Conservation (phyloP, 2,797 vertebrate genomes). For the Dendrocincla tyrannina region DNA sequence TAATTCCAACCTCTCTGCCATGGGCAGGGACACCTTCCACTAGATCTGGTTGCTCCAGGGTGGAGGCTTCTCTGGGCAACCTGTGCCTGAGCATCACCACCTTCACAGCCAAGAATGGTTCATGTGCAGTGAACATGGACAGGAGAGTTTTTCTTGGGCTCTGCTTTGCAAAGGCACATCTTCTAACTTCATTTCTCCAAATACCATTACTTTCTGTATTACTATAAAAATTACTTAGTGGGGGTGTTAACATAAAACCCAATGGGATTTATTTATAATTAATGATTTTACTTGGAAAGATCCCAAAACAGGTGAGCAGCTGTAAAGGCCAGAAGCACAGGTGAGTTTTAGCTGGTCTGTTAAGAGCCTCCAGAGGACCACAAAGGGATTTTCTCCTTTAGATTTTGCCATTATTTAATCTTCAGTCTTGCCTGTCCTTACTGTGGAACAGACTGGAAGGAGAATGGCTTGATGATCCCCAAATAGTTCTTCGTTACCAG, state of each 20-base stretch:
- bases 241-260: not conserved
- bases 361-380: not conserved
- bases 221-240: fast-evolving
- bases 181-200: not conserved
- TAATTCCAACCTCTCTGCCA: not conserved
- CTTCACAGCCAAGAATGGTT: not conserved
- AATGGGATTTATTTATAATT: not conserved
- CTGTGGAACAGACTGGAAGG: not conserved
- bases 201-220: not conserved
- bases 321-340: not conserved
- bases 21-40: not conserved
- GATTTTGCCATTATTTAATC: not conserved
- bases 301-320: not conserved
- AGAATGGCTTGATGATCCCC: not conserved
- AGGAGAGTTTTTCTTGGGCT: not conserved
- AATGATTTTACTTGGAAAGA: not conserved
- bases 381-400: not conserved
- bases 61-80: fast-evolving
- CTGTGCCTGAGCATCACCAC: fast-evolving
- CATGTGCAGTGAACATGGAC: not conserved
- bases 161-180: not conserved
- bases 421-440: not conserved
- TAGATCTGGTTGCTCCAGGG: fast-evolving
- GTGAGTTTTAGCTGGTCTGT: not conserved
- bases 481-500: not conserved